Base-by-base conservation (phyloP, 2,113 vertebrate species). In the Heloderma charlesbogerti region DNA sequence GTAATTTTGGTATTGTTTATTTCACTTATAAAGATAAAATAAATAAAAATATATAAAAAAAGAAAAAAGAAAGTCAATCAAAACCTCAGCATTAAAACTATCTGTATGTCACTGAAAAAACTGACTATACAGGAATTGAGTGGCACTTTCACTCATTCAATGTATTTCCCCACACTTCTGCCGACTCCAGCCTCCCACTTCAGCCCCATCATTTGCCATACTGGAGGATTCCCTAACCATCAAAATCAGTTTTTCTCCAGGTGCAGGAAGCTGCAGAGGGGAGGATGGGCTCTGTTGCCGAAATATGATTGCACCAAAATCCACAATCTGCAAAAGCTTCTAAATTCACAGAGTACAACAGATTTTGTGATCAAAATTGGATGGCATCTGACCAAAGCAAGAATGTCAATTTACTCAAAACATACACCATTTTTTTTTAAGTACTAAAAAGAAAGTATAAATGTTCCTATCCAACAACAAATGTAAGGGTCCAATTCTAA, bases 11-110 rank as follows among this genome's bases (percentile, higher is more conserved):
- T n/a, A n/a, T n/a, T n/a, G n/a, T n/a, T n/a, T n/a, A n/a, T n/a
- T n/a, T n/a, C n/a, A n/a, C n/a, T n/a, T n/a, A n/a, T n/a, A n/a
- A n/a, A n/a, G n/a, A n/a, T n/a, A n/a, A n/a, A n/a, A n/a, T n/a
- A n/a, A n/a, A n/a, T n/a, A n/a, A n/a, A n/a, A n/a, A n/a, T n/a
- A n/a, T n/a, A n/a, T n/a, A n/a, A n/a, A n/a, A n/a, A n/a, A n/a
- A n/a, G n/a, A n/a, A n/a, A n/a, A n/a, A n/a, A n/a, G n/a, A n/a
- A n/a, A n/a, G n/a, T n/a, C n/a, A n/a, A n/a, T n/a, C n/a, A n/a
- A n/a, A n/a, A n/a, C n/a, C n/a, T n/a, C n/a, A n/a, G n/a, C n/a
- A 57, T 82, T 82, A 82, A 82, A 82, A 57, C 54, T 60, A 60
- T 60, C 25, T 31, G 48, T 22, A n/a, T 34, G 63, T 83, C 29